A percentile compares a stretch with the other conserved stretches of the same genome.
phyloP scores from a whole-genome alignment of 2,797 vertebrate genomes.

The Bovichtus variegatus region DNA sequence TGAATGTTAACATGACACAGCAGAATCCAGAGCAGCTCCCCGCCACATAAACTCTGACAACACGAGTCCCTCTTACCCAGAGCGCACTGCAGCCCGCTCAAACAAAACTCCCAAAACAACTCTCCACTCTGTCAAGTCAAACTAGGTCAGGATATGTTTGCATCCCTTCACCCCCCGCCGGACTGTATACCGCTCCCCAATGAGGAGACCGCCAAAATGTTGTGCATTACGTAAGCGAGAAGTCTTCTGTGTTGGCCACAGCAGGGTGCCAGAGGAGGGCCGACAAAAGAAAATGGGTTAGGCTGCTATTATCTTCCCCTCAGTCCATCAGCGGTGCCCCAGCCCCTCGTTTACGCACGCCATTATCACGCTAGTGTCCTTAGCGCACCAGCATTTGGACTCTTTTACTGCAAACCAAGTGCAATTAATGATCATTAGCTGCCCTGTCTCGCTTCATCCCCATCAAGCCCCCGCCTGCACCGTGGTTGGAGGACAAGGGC shows the following conservation, averaged over 20 bases:
- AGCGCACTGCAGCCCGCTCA: conserved; percentile 39
- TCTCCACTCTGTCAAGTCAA: conserved; percentile 53
- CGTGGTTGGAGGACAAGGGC: conserved; percentile 65
- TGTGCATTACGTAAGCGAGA: conserved; percentile 79
- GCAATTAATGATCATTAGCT: conserved; percentile 99
- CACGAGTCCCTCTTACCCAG: background rate
- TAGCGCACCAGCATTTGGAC: conserved; percentile 86
- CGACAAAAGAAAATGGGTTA: conserved; percentile 85
- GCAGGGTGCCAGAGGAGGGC: conserved; percentile 66
- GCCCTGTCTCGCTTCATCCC: conserved; percentile 91
- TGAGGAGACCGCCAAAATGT: conserved; percentile 75
- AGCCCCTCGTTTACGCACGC: conserved; percentile 61
- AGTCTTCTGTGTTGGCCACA: conserved; percentile 69
- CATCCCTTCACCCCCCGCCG: conserved; percentile 34
- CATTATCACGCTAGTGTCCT: conserved; percentile 85
- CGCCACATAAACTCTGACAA: conserved; percentile 18
- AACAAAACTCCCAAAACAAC: conserved; percentile 60
- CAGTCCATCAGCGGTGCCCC: conserved; percentile 57
- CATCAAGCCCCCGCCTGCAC: conserved; percentile 87
- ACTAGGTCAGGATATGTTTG: conserved; percentile 77
- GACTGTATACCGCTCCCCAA: conserved; percentile 31
- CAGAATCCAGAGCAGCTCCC: conserved; percentile 12
- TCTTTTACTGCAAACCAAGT: conserved; percentile 91
- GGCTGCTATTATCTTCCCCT: conserved; percentile 80
- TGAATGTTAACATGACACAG: conserved; percentile 40